A percentile compares a stretch with the other conserved stretches of the same genome.
Evolutionary conservation across 2,113 vertebrate genomes (phyloP).

Genomic region (Heterotilapia buettikoferi): DNA sequence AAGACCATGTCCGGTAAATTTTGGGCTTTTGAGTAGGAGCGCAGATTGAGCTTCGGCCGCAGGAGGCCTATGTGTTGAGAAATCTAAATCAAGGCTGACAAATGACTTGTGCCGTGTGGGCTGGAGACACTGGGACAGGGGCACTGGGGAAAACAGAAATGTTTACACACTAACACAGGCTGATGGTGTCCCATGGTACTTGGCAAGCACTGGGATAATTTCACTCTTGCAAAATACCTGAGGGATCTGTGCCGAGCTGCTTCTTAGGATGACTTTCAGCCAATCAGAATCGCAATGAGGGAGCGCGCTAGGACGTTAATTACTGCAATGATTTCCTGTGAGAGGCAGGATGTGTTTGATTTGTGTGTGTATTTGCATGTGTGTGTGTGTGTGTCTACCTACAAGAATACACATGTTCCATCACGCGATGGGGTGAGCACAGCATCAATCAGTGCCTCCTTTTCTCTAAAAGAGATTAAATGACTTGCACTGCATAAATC

Average conservation of each 20-base stretch:
- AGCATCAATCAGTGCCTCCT: constrained; percentile 33
- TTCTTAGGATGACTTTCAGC: constrained; percentile 51
- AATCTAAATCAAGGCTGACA: constrained; percentile 63
- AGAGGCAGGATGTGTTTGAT: constrained; percentile 44
- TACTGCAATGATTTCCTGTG: constrained; percentile 62
- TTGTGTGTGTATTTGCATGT: constrained; percentile 12
- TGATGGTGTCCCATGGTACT: constrained; percentile 54
- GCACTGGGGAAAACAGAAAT: constrained; percentile 39
- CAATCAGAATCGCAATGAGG: constrained; percentile 46
- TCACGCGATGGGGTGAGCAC: neutral
- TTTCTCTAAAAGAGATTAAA: constrained; percentile 38
- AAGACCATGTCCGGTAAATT: constrained; percentile 12
- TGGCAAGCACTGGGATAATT: constrained; percentile 42
- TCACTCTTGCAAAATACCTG: constrained; percentile 47
- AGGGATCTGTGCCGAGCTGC: constrained; percentile 25
- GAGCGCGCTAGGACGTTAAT: constrained; percentile 49
- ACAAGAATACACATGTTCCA: constrained; percentile 22
- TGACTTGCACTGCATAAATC: constrained; percentile 22
- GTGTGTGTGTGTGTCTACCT: neutral
- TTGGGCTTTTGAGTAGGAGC: neutral
- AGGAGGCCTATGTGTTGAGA: constrained; percentile 26
- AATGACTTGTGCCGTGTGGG: constrained; percentile 46
- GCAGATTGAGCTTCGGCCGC: constrained; percentile 12
- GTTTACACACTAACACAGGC: constrained; percentile 62
- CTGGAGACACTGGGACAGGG: constrained; percentile 38